phyloP scores from a whole-genome alignment of 1,140 invertebrate species.

The Tribolium madens region DNA sequence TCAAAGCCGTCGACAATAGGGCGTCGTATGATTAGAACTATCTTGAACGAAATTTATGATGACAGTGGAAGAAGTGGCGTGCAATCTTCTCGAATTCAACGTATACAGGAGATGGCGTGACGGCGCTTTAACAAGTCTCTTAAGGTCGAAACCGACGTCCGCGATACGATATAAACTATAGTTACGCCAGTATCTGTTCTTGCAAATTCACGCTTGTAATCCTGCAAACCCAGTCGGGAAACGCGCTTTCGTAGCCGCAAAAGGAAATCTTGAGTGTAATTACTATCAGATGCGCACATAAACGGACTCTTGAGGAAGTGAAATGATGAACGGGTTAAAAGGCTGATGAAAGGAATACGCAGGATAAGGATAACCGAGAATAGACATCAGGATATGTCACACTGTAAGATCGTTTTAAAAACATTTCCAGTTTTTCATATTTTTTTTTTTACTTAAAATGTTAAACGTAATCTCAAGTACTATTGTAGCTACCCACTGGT shows the following conservation, averaged over 20 bases:
- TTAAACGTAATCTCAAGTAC: too few relatives aligned
- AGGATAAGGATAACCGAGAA: background rate
- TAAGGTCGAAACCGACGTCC: background rate
- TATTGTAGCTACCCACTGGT: too few relatives aligned
- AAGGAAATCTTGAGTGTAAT: slow-evolving; percentile 34
- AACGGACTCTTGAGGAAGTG: slow-evolving; percentile 16
- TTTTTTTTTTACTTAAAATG: too few relatives aligned
- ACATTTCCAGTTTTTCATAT: too few relatives aligned
- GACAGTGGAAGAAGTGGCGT: slow-evolving; percentile 12
- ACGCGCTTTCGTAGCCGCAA: background rate
- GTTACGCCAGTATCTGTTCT: slow-evolving; percentile 11
- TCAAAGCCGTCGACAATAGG: slow-evolving; percentile 23
- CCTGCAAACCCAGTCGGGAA: background rate
- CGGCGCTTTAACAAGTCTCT: slow-evolving; percentile 26
- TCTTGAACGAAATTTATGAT: slow-evolving; percentile 21
- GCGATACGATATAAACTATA: slow-evolving; percentile 4
- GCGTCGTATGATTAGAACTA: slow-evolving; percentile 34
- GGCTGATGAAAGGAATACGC: background rate
- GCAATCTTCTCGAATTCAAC: slow-evolving; percentile 20
- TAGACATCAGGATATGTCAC: background rate
- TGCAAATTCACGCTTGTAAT: slow-evolving; percentile 14
- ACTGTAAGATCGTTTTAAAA: background rate
- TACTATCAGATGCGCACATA: slow-evolving; percentile 2
- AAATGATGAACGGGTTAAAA: background rate
- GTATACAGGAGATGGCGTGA: slow-evolving; percentile 5